Evolutionary conservation across 1,140 invertebrate genomes (phyloP).

Genomic region (Saccostrea glomerata): DNA sequence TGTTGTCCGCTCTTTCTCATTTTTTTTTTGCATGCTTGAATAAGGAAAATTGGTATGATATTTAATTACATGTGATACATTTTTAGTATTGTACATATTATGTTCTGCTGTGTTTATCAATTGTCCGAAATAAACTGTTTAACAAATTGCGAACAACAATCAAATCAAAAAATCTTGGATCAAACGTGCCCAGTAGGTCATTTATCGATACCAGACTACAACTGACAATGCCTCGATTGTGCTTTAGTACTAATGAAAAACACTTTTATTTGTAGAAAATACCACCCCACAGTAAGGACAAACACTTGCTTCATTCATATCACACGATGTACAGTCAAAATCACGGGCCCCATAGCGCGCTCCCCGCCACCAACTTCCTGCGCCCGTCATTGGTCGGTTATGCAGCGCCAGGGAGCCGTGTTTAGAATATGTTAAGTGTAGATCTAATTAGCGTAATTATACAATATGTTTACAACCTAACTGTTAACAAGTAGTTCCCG

Average conservation of each 20-base stretch:
- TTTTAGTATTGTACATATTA: not conserved
- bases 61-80: not conserved
- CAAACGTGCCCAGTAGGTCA: conserved; percentile 19
- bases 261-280: conserved; percentile 32
- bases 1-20: no score
- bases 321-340: conserved; percentile 3
- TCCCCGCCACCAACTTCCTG: not conserved
- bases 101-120: not conserved
- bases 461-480: conserved; percentile 2
- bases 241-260: conserved; percentile 35
- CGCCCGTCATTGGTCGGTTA: not conserved
- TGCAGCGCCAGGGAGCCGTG: conserved; percentile 6
- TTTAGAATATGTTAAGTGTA: conserved; percentile 30
- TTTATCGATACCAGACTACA: not conserved
- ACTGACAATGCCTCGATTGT: conserved; percentile 12
- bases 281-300: conserved; percentile 8
- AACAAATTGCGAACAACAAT: conserved; percentile 4
- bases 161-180: not conserved
- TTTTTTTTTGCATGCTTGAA: no score
- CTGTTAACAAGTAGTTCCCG: conserved; percentile 25
- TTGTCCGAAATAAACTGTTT: not conserved
- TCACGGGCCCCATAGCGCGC: conserved; percentile 15
- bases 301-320: conserved; percentile 32
- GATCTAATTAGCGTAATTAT: conserved; percentile 37
- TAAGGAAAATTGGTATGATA: not conserved